Conservation (phyloP, 2,888 invertebrate species). For the Phortica okadai region DNA sequence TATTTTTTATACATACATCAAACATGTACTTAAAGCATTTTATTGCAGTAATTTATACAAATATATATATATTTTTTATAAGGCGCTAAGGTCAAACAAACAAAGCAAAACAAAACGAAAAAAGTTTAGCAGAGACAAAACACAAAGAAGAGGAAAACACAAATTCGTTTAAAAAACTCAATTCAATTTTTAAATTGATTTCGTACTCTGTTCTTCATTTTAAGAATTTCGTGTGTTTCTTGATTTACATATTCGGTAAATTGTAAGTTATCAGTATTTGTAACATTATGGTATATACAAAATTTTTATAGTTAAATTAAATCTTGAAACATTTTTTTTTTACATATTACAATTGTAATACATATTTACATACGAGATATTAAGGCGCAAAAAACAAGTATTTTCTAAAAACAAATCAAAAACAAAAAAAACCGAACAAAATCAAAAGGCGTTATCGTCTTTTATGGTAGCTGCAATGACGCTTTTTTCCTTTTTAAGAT, state of each 20-base stretch:
- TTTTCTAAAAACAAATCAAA: conserved; percentile 38
- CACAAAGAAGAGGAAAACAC: too few relatives aligned
- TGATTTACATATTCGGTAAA: conserved; percentile 45
- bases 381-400: conserved; percentile 36
- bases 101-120: too few relatives aligned
- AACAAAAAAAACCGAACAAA: conserved; percentile 31
- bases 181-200: too few relatives aligned
- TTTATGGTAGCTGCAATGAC: conserved; percentile 64
- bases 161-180: too few relatives aligned
- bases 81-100: neutral
- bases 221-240: conserved; percentile 46
- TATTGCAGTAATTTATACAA: conserved; percentile 40
- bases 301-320: conserved; percentile 68
- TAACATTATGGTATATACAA: conserved; percentile 56
- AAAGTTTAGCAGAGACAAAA: too few relatives aligned
- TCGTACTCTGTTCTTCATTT: conserved; percentile 36
- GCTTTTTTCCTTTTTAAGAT: conserved; percentile 64
- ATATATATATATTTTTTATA: conserved; percentile 50
- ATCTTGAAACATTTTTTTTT: conserved; percentile 47
- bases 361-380: conserved; percentile 6
- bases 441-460: conserved; percentile 42
- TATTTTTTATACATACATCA: conserved; percentile 43
- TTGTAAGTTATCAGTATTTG: conserved; percentile 70
- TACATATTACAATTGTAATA: conserved; percentile 31
- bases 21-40: conserved; percentile 65